Conservation (phyloP, 2,888 invertebrate genomes). For the Cosmorhoe ocellata region DNA sequence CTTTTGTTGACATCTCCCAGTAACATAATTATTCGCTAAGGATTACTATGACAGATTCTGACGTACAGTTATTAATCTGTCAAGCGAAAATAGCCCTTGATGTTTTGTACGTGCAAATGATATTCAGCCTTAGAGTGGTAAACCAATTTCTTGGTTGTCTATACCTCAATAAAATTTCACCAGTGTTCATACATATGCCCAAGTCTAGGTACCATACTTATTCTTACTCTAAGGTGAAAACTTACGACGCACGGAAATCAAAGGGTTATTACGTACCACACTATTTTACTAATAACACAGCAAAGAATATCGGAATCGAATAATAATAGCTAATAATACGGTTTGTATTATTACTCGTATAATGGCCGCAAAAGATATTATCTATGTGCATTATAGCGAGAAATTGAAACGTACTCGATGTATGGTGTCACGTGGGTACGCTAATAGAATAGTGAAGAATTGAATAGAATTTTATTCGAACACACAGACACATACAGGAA, state of each 20-base stretch:
- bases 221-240: not conserved
- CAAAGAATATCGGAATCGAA: slow-evolving; percentile 12
- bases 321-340: not conserved
- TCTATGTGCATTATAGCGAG: not conserved
- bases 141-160: too few species aligned
- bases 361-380: not conserved
- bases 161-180: too few species aligned
- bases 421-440: not conserved
- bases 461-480: too few species aligned
- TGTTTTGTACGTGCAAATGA: too few species aligned
- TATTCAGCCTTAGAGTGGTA: too few species aligned
- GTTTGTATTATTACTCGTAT: not conserved
- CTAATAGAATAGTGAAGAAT: too few species aligned
- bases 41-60: too few species aligned
- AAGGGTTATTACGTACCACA: slow-evolving; percentile 6
- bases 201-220: not conserved
- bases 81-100: too few species aligned
- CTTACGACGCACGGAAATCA: slow-evolving; percentile 1
- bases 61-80: too few species aligned
- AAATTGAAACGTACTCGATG: not conserved
- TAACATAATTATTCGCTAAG: too few species aligned
- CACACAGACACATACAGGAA: too few species aligned
- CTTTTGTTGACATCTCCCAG: too few species aligned
- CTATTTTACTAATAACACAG: slow-evolving; percentile 6
- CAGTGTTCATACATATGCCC: not conserved